Percentiles rank a stretch among this genome's conserved stretches.
Conservation (phyloP, 2,888 invertebrate genomes). For the Biston betularia region DNA sequence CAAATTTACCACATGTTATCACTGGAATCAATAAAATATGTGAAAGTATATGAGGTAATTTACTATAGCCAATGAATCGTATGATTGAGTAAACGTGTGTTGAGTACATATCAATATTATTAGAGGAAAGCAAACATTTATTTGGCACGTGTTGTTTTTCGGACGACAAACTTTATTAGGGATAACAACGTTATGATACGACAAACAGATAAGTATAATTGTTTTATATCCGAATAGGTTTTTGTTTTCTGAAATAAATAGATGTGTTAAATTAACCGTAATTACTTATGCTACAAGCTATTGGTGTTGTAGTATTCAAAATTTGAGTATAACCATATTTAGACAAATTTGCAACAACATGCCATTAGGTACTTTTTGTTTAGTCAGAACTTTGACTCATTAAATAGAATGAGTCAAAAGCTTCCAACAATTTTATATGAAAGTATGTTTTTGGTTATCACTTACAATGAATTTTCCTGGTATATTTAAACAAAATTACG, state of each 20-base stretch:
- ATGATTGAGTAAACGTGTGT: conserved; percentile 20
- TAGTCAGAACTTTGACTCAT: conserved; percentile 32
- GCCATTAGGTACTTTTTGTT: background rate
- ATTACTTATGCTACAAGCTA: background rate
- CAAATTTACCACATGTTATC: conserved; percentile 30
- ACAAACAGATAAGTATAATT: conserved; percentile 12
- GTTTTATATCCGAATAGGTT: background rate
- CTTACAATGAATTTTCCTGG: background rate
- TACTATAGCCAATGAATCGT: conserved; percentile 20
- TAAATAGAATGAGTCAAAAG: conserved; percentile 24
- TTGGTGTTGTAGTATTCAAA: background rate
- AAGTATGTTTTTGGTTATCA: conserved; percentile 6
- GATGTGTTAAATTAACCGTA: background rate
- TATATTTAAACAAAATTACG: background rate
- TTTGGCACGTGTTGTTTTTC: conserved; percentile 38
- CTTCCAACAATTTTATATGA: conserved; percentile 11
- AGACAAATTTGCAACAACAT: background rate
- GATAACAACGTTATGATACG: conserved; percentile 25
- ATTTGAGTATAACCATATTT: background rate
- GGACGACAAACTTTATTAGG: conserved; percentile 29
- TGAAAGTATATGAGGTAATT: conserved; percentile 29
- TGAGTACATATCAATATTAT: conserved; percentile 5
- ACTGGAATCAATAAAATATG: conserved; percentile 13
- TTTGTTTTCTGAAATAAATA: background rate
- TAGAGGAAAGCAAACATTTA: conserved; percentile 9